Evolutionary conservation across 2,888 invertebrate genomes (phyloP).

Genomic region (Drosophila melanosoma): DNA sequence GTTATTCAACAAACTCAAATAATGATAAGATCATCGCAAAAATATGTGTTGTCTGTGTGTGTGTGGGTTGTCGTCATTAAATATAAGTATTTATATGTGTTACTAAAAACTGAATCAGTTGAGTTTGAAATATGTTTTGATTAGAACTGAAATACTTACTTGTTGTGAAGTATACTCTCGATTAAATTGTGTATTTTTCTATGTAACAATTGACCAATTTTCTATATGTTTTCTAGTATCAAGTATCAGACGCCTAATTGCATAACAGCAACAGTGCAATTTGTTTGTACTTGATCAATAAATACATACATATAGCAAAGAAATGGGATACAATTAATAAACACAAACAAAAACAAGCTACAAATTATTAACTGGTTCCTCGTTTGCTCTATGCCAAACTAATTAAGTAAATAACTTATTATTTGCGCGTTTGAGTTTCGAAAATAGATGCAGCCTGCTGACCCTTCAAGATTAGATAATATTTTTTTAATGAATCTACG

Average conservation of each 20-base stretch:
- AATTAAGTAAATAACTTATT: conserved; percentile 55
- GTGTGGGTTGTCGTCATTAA: conserved; percentile 34
- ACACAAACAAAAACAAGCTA: conserved; percentile 39
- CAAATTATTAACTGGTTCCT: conserved; percentile 23
- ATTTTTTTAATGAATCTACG: conserved; percentile 21
- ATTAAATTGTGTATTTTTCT: conserved; percentile 17
- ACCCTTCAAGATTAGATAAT: conserved; percentile 38
- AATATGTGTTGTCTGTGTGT: conserved; percentile 7
- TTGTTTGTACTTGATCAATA: conserved; percentile 51
- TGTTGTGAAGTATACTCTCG: conserved; percentile 8
- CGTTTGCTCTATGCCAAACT: conserved; percentile 15
- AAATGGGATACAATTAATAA: conserved; percentile 54
- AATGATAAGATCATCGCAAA: conserved; percentile 15
- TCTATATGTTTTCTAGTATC: conserved; percentile 15
- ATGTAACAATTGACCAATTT: conserved; percentile 46
- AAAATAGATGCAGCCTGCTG: conserved; percentile 10
- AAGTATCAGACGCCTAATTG: conserved; percentile 37
- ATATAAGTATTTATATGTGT: conserved; percentile 15
- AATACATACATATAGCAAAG: conserved; percentile 22
- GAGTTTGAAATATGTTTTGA: conserved; percentile 12
- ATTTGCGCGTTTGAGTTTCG: conserved; percentile 18
- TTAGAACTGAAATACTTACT: conserved; percentile 16
- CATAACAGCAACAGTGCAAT: conserved; percentile 45
- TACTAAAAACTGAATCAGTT: conserved; percentile 3
- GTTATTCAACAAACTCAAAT: not conserved